Evolutionary conservation across 2,113 vertebrate genomes (phyloP).

Genomic region (Pomatorhinus ruficollis): DNA sequence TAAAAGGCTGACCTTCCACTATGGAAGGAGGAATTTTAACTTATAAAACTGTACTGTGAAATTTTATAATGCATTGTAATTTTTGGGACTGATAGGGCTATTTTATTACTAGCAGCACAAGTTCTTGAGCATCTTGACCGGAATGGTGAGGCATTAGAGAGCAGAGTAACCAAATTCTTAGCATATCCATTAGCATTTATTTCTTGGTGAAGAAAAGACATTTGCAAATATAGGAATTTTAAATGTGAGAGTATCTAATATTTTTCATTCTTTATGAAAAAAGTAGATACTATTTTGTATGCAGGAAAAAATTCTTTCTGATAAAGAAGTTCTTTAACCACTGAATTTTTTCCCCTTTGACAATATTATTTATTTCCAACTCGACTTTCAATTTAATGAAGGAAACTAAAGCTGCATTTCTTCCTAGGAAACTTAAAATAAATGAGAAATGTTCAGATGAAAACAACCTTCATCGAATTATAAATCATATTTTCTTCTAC

Average conservation of each 20-base stretch:
- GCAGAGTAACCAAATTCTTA: background rate
- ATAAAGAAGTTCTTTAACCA: background rate
- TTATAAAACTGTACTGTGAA: background rate
- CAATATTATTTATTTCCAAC: constrained; percentile 10
- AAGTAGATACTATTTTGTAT: background rate
- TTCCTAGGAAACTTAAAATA: constrained; percentile 29
- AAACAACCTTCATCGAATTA: constrained; percentile 7
- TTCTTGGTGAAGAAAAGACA: background rate
- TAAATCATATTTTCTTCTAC: background rate
- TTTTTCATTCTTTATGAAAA: background rate
- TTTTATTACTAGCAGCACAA: background rate
- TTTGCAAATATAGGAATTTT: background rate
- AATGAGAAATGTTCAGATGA: background rate
- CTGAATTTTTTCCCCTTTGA: background rate
- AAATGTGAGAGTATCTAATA: background rate
- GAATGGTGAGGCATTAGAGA: background rate
- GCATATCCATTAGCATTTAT: background rate
- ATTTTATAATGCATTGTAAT: background rate
- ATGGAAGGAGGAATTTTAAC: background rate
- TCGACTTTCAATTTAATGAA: background rate
- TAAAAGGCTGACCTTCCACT: background rate
- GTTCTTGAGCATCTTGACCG: background rate
- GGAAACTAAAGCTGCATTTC: constrained; percentile 13
- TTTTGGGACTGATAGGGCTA: background rate
- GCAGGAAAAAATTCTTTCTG: background rate